Percentiles rank a stretch among this genome's conserved stretches.
Conservation (phyloP, 2,113 vertebrate species). For the Notothenia rossii region DNA sequence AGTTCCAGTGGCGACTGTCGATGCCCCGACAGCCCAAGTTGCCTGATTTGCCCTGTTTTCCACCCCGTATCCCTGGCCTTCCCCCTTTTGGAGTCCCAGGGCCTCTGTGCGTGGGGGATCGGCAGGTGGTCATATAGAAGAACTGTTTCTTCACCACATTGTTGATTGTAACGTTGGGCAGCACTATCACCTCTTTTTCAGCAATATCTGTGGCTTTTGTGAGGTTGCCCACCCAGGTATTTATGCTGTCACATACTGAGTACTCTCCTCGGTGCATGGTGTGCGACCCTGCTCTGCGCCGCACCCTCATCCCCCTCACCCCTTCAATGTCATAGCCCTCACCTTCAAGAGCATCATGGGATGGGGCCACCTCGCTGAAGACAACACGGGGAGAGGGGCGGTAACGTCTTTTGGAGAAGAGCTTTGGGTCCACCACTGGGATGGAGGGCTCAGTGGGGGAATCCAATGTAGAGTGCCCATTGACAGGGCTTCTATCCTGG, state of each 20-base stretch:
- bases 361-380: constrained; percentile 91
- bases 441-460: constrained; percentile 76
- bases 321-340: constrained; percentile 68
- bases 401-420: constrained; percentile 91
- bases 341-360: constrained; percentile 76
- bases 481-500: constrained; percentile 67
- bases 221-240: constrained; percentile 94
- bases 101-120: constrained; percentile 86
- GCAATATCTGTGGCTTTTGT: constrained; percentile 94
- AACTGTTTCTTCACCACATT: constrained; percentile 94
- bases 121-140: constrained; percentile 97
- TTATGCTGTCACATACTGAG: constrained; percentile 96
- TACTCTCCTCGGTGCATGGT: constrained; percentile 94
- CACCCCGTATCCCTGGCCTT: constrained; percentile 46
- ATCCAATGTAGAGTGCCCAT: constrained; percentile 1
- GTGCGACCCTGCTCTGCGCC: constrained; percentile 82
- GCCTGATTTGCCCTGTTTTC: constrained; percentile 64
- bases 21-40: constrained; percentile 93
- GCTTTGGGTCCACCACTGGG: constrained; percentile 91
- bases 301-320: constrained; percentile 86
- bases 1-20: constrained; percentile 97
- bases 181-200: constrained; percentile 94
- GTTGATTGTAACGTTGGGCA: constrained; percentile 94
- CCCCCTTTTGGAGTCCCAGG: constrained; percentile 71
- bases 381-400: constrained; percentile 93